Conservation (phyloP, 2,113 vertebrate species). For the Noturus placidus region DNA sequence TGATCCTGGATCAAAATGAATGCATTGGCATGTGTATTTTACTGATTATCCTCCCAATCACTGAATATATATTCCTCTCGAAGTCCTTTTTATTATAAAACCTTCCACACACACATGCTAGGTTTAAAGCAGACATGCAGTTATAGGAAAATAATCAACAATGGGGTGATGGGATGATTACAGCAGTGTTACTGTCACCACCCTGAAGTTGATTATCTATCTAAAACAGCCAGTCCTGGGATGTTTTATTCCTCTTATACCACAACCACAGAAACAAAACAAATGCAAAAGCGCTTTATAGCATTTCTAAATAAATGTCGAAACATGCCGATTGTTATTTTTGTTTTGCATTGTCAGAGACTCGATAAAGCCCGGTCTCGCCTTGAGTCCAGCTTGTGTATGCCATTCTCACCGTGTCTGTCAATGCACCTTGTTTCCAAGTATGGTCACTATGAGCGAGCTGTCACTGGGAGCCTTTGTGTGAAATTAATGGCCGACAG, state of each 20-base stretch:
- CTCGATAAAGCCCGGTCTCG: conserved; percentile 1
- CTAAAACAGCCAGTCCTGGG: background rate
- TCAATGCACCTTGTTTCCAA: conserved; percentile 80
- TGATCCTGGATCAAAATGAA: background rate
- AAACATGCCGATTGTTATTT: background rate
- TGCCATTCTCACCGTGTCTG: conserved; percentile 65
- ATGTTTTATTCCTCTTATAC: background rate
- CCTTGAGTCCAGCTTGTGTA: conserved; percentile 50
- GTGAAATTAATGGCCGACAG: conserved; percentile 88
- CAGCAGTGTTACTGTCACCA: background rate
- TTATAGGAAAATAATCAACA: background rate
- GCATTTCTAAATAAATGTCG: background rate
- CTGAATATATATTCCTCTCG: background rate
- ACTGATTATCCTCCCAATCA: background rate
- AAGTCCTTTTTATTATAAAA: background rate
- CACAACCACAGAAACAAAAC: background rate
- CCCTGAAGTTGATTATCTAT: background rate
- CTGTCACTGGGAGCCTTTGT: conserved; percentile 84
- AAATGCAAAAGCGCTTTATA: background rate
- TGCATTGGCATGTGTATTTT: background rate
- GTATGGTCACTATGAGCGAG: conserved; percentile 87
- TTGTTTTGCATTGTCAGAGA: background rate
- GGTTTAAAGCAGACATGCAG: background rate
- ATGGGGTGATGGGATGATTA: too few species aligned
- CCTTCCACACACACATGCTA: background rate